Conservation (phyloP, 2,888 invertebrate genomes). For the Drosophila merina region DNA sequence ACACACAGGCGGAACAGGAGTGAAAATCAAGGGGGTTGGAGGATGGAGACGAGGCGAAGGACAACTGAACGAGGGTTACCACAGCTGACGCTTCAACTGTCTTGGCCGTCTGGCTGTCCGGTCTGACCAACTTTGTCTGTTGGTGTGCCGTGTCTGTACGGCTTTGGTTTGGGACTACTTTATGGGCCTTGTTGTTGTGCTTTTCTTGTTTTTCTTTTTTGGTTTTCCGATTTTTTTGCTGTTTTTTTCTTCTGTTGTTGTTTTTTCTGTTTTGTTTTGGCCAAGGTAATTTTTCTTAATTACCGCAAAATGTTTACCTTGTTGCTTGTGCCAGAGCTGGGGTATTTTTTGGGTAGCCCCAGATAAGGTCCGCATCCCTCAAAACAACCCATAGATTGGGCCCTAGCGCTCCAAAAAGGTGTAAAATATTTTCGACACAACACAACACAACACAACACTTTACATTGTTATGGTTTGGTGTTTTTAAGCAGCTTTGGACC, state of each 20-base stretch:
- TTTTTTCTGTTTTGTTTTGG: constrained; percentile 30
- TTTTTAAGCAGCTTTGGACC: constrained; percentile 71
- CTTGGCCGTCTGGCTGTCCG: constrained; percentile 32
- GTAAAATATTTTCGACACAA: constrained; percentile 71
- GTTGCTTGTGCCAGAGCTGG: constrained; percentile 67
- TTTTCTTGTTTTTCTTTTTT: constrained; percentile 39
- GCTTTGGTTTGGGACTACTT: constrained; percentile 53
- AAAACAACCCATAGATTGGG: constrained; percentile 56
- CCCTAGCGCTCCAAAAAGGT: constrained; percentile 63
- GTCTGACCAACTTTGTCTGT: constrained; percentile 42
- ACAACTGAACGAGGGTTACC: constrained; percentile 33
- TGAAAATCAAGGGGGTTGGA: background rate
- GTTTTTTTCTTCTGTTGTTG: constrained; percentile 8
- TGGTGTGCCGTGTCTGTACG: constrained; percentile 31
- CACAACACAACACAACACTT: constrained; percentile 56
- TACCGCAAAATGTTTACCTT: constrained; percentile 78
- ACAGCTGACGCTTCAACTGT: constrained; percentile 45
- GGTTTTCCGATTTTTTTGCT: constrained; percentile 23
- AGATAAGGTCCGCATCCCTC: constrained; percentile 67
- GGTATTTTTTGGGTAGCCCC: constrained; percentile 32
- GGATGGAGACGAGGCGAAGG: background rate
- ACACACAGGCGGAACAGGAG: background rate
- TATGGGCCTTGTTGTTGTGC: constrained; percentile 57
- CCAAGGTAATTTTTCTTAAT: constrained; percentile 78
- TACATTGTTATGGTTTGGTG: constrained; percentile 62